Percentiles rank a stretch among this genome's conserved stretches.
Evolutionary conservation across 2,888 invertebrate genomes (phyloP).

Genomic region (Hypomecis punctinalis): DNA sequence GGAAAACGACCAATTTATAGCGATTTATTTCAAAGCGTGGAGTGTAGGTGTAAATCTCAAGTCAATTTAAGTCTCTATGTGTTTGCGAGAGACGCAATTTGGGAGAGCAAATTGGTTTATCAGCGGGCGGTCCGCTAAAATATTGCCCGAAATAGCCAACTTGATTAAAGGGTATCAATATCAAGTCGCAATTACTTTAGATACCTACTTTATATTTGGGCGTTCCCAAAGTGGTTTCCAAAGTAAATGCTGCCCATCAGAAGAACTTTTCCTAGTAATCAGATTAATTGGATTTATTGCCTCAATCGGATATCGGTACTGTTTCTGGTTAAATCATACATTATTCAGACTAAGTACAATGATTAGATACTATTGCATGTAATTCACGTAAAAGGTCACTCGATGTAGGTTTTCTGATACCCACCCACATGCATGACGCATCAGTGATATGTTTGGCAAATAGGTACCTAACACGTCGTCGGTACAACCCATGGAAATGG

Average conservation of each 20-base stretch:
- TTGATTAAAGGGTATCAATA: constrained; percentile 29
- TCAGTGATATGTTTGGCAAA: constrained; percentile 43
- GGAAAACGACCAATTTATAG: constrained; percentile 19
- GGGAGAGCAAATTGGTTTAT: constrained; percentile 34
- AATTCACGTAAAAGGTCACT: constrained; percentile 33
- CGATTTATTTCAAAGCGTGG: constrained; percentile 27
- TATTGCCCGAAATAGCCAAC: constrained; percentile 21
- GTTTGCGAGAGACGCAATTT: constrained; percentile 47
- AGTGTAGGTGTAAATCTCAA: constrained; percentile 44
- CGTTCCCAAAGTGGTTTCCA: background rate
- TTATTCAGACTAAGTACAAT: constrained; percentile 3
- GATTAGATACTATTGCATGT: constrained; percentile 8
- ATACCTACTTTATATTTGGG: background rate
- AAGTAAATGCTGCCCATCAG: background rate
- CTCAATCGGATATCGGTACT: background rate
- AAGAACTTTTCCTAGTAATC: background rate
- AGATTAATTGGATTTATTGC: background rate
- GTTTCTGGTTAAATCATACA: background rate
- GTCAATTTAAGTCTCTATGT: constrained; percentile 50
- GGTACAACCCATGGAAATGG: constrained; percentile 30
- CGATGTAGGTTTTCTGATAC: constrained; percentile 38
- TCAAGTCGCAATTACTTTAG: constrained; percentile 13
- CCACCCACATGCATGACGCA: constrained; percentile 52
- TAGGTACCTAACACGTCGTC: constrained; percentile 46
- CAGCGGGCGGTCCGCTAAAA: constrained; percentile 32